Conservation (phyloP, 2,888 invertebrate genomes). For the Cylindroiulus punctatus region DNA sequence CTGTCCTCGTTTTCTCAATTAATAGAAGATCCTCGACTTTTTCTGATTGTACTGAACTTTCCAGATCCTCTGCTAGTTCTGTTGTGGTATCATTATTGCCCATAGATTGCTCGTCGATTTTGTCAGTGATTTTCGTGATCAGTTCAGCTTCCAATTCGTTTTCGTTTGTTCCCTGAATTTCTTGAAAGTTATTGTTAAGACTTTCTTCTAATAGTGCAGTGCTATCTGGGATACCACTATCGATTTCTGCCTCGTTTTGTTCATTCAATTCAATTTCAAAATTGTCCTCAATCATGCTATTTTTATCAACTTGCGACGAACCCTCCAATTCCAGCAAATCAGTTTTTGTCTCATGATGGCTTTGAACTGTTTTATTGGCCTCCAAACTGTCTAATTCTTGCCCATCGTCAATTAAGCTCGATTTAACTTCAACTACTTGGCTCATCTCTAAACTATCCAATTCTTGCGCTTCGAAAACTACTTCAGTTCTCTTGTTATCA, state of each 20-base stretch:
- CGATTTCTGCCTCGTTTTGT: background rate
- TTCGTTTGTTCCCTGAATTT: background rate
- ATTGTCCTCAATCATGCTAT: background rate
- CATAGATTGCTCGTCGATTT: background rate
- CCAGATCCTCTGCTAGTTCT: background rate
- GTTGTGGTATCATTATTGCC: background rate
- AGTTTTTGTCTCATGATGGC: background rate
- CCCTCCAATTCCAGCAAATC: background rate
- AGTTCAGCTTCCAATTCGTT: background rate
- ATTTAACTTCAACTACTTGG: background rate
- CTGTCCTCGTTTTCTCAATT: background rate
- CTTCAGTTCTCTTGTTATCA: background rate
- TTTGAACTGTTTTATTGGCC: background rate
- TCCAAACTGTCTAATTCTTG: slow-evolving; percentile 37
- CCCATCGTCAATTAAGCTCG: background rate
- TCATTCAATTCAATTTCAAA: background rate
- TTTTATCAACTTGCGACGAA: background rate
- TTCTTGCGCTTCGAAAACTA: background rate
- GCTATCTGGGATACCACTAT: background rate
- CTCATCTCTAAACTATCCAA: background rate
- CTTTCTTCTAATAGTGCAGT: background rate
- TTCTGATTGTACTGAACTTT: background rate
- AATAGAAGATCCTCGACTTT: background rate
- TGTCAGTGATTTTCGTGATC: background rate
- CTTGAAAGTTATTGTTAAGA: background rate